These are phyloP conservation scores for Larimichthys polyactis DNA, from an alignment of 2,113 vertebrate species.

Conservation along the genomic window DNA sequence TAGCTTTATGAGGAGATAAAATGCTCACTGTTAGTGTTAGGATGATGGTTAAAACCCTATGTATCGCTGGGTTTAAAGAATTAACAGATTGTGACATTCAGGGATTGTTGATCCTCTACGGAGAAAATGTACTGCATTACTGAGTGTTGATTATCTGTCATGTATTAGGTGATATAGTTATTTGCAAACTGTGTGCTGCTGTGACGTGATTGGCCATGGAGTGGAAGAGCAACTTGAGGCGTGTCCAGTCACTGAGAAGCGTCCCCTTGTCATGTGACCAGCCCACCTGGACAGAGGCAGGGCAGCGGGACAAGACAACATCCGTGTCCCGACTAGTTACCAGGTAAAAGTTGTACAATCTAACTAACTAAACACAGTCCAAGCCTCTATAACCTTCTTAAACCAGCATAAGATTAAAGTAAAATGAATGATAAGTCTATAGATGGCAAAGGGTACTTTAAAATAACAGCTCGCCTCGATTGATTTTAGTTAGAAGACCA, in stretches of 20 bases:
- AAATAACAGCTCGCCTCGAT: no score
- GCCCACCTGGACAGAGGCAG: slow-evolving; percentile 56
- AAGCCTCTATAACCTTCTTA: neutral
- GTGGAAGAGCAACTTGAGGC: slow-evolving; percentile 71
- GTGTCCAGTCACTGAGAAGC: slow-evolving; percentile 77
- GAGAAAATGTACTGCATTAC: neutral
- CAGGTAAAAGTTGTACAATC: slow-evolving; percentile 73
- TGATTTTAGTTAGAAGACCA: no score
- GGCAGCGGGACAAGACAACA: slow-evolving; percentile 65
- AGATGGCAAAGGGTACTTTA: no score
- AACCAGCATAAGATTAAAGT: no score
- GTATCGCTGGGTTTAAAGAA: neutral
- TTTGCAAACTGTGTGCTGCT: slow-evolving; percentile 3
- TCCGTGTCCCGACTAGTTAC: slow-evolving; percentile 87
- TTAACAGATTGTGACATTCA: neutral
- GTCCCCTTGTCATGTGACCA: slow-evolving; percentile 50
- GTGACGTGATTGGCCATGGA: slow-evolving; percentile 75
- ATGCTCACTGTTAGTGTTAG: neutral
- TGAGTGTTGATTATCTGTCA: neutral
- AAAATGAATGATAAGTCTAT: no score
- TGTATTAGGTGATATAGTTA: neutral
- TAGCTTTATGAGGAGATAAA: neutral
- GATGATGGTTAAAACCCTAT: neutral
- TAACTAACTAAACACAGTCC: neutral
- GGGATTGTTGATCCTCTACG: neutral